These are phyloP conservation scores for Adelognathus sp. DNA, from an alignment of 2,888 invertebrate genomes.

Conservation along the genomic window DNA sequence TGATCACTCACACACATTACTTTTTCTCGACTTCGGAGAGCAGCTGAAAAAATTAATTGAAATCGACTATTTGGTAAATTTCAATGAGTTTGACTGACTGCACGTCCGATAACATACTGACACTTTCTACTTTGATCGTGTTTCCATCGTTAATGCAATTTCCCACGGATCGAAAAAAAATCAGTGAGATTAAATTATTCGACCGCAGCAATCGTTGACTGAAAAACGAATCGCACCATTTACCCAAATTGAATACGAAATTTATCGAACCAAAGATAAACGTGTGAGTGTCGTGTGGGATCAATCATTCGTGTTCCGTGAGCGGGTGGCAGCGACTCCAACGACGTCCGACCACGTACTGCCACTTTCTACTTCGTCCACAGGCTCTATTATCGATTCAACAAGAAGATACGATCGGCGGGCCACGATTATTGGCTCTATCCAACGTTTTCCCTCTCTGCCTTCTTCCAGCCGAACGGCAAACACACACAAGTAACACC, in stretches of 20 bases:
- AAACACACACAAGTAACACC: constrained; percentile 25
- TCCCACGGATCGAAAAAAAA: too few relatives aligned
- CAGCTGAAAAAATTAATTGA: too few relatives aligned
- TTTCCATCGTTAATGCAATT: too few relatives aligned
- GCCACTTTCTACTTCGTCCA: constrained; percentile 30
- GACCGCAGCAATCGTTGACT: too few relatives aligned
- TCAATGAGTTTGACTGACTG: too few relatives aligned
- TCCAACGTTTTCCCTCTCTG: not conserved
- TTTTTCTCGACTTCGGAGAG: too few relatives aligned
- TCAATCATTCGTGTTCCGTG: not conserved
- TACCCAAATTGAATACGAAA: not conserved
- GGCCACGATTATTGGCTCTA: constrained; percentile 43
- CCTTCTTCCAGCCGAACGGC: not conserved
- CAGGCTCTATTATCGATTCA: constrained; percentile 38
- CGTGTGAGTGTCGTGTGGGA: constrained; percentile 6
- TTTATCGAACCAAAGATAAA: not conserved
- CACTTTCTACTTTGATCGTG: too few relatives aligned
- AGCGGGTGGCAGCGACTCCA: not conserved
- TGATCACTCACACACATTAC: too few relatives aligned
- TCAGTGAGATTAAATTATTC: too few relatives aligned
- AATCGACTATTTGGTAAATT: too few relatives aligned
- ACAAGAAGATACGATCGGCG: constrained; percentile 34
- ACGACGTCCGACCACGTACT: constrained; percentile 26
- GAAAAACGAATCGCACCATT: not conserved
- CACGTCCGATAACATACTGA: too few relatives aligned